phyloP scores from a whole-genome alignment of 2,888 invertebrate genomes.

The Polydrusus cervinus region DNA sequence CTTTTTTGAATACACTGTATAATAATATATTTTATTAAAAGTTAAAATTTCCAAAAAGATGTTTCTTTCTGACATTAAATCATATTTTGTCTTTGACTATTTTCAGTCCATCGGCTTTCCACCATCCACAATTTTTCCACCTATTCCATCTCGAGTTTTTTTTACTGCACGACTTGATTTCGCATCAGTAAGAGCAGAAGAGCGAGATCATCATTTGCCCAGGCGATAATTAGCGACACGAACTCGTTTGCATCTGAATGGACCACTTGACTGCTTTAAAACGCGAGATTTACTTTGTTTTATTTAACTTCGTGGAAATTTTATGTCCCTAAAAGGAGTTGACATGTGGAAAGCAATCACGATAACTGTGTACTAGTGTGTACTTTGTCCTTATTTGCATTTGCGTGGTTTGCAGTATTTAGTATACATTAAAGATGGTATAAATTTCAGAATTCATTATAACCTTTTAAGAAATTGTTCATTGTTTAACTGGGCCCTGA shows the following conservation, averaged over 20 bases:
- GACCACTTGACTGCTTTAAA: conserved; percentile 54
- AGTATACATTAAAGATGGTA: background rate
- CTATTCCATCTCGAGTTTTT: background rate
- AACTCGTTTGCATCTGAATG: conserved; percentile 64
- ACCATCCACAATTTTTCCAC: background rate
- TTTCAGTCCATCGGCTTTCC: background rate
- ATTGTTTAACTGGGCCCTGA: too few species aligned
- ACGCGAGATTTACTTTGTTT: conserved; percentile 51
- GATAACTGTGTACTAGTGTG: conserved; percentile 42
- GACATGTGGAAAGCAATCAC: conserved; percentile 52
- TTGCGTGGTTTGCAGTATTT: conserved; percentile 19
- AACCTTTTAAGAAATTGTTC: too few species aligned
- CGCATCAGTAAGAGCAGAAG: too few species aligned
- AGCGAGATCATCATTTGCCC: conserved; percentile 49
- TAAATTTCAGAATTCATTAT: conserved; percentile 15
- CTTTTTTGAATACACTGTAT: too few species aligned
- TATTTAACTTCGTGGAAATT: conserved; percentile 53
- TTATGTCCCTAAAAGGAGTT: conserved; percentile 46
- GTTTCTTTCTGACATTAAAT: too few species aligned
- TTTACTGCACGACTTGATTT: background rate
- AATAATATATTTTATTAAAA: too few species aligned
- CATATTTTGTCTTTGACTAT: too few species aligned
- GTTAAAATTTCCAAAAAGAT: too few species aligned
- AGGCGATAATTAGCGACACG: conserved; percentile 64
- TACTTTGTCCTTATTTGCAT: conserved; percentile 43